Percentiles rank a stretch among this genome's conserved stretches.
These are phyloP conservation scores for Chanos chanos DNA, from an alignment of 2,797 vertebrate species.

Conservation along the genomic window DNA sequence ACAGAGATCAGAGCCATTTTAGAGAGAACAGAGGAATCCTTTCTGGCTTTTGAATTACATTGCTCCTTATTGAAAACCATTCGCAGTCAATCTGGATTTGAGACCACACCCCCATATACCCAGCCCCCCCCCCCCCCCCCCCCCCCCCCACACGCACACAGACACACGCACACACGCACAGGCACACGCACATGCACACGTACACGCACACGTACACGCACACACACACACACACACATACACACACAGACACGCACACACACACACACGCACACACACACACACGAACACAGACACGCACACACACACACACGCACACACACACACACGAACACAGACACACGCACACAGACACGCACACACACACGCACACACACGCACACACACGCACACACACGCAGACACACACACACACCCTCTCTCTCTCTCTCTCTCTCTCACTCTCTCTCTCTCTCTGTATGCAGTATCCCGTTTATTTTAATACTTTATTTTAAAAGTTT, in stretches of 20 bases:
- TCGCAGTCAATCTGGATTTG: constrained; percentile 18
- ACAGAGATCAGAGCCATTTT: background rate
- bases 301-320: too few relatives aligned
- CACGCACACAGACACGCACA: too few relatives aligned
- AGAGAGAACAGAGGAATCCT: constrained; percentile 2
- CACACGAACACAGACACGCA: too few relatives aligned
- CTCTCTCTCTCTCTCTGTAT: background rate
- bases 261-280: too few relatives aligned
- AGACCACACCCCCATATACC: constrained; percentile 12
- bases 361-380: constrained; percentile 22
- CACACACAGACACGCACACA: too few relatives aligned
- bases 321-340: too few relatives aligned
- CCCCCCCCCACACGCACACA: constrained; percentile 7
- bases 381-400: constrained; percentile 32
- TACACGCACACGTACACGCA: constrained; percentile 19
- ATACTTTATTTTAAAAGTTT: background rate
- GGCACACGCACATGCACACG: constrained; percentile 2
- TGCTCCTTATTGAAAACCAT: constrained; percentile 23
- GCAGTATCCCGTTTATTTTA: background rate
- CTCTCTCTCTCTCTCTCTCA: background rate
- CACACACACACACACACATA: constrained; percentile 28
- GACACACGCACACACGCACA: constrained; percentile 19
- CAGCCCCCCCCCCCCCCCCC: background rate
- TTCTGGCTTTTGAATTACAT: constrained; percentile 29
- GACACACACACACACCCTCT: too few relatives aligned